Percentiles rank a stretch among this genome's conserved stretches.
phyloP scores from a whole-genome alignment of 2,797 vertebrate genomes.

The Lithobates pipiens region DNA sequence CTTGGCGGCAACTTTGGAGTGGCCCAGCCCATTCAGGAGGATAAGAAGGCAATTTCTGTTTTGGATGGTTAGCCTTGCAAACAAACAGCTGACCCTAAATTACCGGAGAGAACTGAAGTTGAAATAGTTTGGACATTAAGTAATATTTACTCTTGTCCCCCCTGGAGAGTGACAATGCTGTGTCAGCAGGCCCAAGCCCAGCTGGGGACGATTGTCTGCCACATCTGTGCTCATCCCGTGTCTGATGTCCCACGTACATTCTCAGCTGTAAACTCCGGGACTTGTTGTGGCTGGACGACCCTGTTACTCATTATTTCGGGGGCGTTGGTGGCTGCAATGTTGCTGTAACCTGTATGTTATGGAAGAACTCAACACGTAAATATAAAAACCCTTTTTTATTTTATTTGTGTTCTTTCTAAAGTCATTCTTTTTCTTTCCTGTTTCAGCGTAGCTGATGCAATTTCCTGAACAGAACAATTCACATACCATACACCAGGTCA shows the following conservation, averaged over 20 bases:
- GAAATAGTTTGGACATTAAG: conserved; percentile 41
- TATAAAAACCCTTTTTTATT: too few relatives aligned
- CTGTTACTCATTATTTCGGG: neutral
- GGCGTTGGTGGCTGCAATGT: neutral
- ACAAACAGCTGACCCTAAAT: conserved; percentile 15
- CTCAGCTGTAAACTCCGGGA: conserved; percentile 46
- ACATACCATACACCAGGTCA: too few relatives aligned
- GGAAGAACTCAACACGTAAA: too few relatives aligned
- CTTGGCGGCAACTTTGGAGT: neutral
- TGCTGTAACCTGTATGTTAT: too few relatives aligned
- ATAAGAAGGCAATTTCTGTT: neutral
- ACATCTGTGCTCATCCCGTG: conserved; percentile 38
- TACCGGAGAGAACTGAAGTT: conserved; percentile 13
- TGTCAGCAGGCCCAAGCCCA: conserved; percentile 37
- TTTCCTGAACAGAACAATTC: too few relatives aligned
- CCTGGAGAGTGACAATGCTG: conserved; percentile 11
- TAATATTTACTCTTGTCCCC: conserved; percentile 43
- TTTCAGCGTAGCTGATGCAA: too few relatives aligned
- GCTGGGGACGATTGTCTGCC: conserved; percentile 39
- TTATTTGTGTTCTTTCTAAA: too few relatives aligned
- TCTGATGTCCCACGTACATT: conserved; percentile 40
- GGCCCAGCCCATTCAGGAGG: too few relatives aligned
- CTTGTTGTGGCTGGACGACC: conserved; percentile 55
- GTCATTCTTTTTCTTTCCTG: too few relatives aligned
- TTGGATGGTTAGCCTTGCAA: neutral